Conservation (phyloP, 2,113 vertebrate species). For the Platichthys stellatus region DNA sequence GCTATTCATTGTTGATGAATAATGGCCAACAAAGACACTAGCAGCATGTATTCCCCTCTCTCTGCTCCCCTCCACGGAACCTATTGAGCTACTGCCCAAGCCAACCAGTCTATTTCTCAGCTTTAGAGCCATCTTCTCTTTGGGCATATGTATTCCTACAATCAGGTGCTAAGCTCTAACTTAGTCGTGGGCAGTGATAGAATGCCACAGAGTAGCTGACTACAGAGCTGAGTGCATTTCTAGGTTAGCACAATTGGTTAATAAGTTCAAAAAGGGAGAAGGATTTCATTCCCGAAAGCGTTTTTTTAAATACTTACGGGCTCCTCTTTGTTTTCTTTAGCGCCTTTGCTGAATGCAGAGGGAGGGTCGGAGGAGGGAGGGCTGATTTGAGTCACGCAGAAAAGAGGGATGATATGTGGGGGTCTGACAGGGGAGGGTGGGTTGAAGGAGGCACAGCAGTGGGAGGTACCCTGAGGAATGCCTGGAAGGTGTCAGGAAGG, state of each 20-base stretch:
- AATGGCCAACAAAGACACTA: slow-evolving; percentile 68
- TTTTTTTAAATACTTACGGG: slow-evolving; percentile 35
- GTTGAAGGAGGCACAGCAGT: slow-evolving; percentile 44
- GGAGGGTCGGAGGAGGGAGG: slow-evolving; percentile 44
- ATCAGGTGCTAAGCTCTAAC: slow-evolving; percentile 38
- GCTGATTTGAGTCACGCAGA: slow-evolving; percentile 58
- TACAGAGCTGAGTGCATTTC: slow-evolving; percentile 9
- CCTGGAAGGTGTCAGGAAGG: slow-evolving; percentile 70
- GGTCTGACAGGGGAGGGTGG: slow-evolving; percentile 62
- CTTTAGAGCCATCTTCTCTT: slow-evolving; percentile 41
- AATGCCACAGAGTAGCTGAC: neutral
- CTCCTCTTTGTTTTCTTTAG: slow-evolving; percentile 58
- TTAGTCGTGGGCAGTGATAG: slow-evolving; percentile 4
- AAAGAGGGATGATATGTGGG: slow-evolving; percentile 64
- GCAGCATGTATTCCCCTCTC: slow-evolving; percentile 64
- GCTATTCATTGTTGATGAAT: slow-evolving; percentile 67
- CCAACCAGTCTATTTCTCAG: slow-evolving; percentile 43
- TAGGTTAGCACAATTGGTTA: neutral
- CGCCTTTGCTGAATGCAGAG: slow-evolving; percentile 56
- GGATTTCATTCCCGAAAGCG: slow-evolving; percentile 8
- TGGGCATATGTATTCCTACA: slow-evolving; percentile 29
- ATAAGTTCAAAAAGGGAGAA: neutral
- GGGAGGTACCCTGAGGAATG: slow-evolving; percentile 79
- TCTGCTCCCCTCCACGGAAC: slow-evolving; percentile 42
- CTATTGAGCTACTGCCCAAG: slow-evolving; percentile 59